Evolutionary conservation across 1,140 invertebrate species (phyloP).

Genomic region (Penaeus indicus): DNA sequence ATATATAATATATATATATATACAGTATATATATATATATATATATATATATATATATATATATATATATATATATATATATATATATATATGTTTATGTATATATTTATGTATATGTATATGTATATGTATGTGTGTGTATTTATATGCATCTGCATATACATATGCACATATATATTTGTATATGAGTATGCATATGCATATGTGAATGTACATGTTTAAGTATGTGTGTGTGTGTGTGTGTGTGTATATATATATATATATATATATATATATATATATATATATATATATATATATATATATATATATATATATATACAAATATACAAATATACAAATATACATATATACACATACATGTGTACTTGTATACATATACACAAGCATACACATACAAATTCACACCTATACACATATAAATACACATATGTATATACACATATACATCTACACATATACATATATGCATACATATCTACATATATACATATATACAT

Average conservation of each 20-base stretch:
- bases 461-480: neutral
- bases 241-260: neutral
- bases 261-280: conserved; percentile 1
- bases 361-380: neutral
- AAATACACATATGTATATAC: neutral
- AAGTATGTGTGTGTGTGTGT: neutral
- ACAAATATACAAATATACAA: neutral
- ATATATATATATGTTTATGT: neutral
- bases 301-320: too few species aligned
- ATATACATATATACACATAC: neutral
- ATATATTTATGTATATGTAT: conserved; percentile 6
- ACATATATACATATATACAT: conserved; percentile 5
- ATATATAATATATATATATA: neutral
- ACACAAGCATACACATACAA: neutral
- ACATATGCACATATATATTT: conserved; percentile 8
- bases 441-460: neutral
- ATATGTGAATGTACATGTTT: neutral
- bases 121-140: neutral
- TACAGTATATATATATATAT: neutral
- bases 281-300: neutral
- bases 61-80: neutral
- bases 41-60: neutral
- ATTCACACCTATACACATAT: neutral
- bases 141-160: neutral
- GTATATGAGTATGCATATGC: neutral